Evolutionary conservation across 2,888 invertebrate species (phyloP), one percentile per base, ranked within the genome.

Genomic region (Cremastinae sp.): DNA sequence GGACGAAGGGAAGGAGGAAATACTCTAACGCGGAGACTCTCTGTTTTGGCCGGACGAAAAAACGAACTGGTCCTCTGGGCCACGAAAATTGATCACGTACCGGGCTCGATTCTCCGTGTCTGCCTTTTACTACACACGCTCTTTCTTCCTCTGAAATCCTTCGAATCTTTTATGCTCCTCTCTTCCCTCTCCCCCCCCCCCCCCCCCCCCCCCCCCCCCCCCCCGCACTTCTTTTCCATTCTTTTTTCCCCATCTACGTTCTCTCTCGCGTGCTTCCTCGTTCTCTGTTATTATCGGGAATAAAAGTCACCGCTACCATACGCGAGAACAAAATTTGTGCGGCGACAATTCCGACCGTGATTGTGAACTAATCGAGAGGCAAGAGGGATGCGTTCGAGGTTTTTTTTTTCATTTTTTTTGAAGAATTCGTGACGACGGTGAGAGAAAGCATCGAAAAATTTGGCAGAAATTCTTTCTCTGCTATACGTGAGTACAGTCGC

Each of bases 251-350:
- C 73, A 51, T 20, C 61, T 16, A 37, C 72, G 75, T 75, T 74
- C 79, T 78, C 76, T 79, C 72, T 76, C 56, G n/a, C n/a, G n/a
- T n/a, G n/a, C n/a, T n/a, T n/a, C 58, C 56, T 43, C 45, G 47
- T 10, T 83, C 88, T 85, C 89, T 89, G 89, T 89, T 87, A 89
- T 89, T 89, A 89, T 89, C 88, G 88, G 85, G 87, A 89, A 89
- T 89, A 89, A 89, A 88, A 89, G 89, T 89, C 89, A 89, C 89
- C 88, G 89, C 89, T 89, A 88, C 88, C 85, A 84, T 78, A 73
- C 66, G 73, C 74, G 79, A 62, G 69, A 83, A 78, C n/a, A 80
- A 81, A 82, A 85, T 85, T 83, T 83, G 80, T 81, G 83, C 85
- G 86, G 84, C 87, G 88, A 89, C 88, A 89, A 86, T 88, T 85